Evolutionary conservation across 53 echinoderm and acorn worm genomes (phyloP).

Genomic region (Henricia sp.): DNA sequence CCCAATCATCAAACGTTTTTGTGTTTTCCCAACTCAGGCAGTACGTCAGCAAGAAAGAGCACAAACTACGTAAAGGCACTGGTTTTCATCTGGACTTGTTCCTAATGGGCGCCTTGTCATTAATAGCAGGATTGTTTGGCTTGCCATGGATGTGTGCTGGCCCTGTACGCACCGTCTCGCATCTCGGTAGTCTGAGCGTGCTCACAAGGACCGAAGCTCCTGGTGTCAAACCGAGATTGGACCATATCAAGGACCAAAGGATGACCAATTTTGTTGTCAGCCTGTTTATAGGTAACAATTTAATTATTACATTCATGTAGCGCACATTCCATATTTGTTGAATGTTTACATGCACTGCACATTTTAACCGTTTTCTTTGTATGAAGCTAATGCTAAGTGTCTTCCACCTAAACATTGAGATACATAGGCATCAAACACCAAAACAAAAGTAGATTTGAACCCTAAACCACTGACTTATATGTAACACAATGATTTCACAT

Average conservation of each 20-base stretch:
- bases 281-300: conserved; percentile 83
- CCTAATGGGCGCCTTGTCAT: conserved; percentile 87
- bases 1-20: neutral
- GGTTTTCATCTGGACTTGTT: conserved; percentile 96
- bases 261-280: conserved; percentile 95
- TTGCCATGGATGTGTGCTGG: conserved; percentile 99
- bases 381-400: too few species aligned
- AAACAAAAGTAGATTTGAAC: too few species aligned
- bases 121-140: conserved; percentile 78
- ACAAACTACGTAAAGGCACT: conserved; percentile 94
- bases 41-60: conserved; percentile 85
- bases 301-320: neutral
- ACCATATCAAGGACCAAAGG: conserved; percentile 96
- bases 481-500: too few species aligned
- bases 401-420: too few species aligned
- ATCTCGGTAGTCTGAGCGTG: conserved; percentile 87
- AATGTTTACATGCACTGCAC: neutral
- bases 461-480: too few species aligned
- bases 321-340: neutral
- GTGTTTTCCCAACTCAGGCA: conserved; percentile 59
- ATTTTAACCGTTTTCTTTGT: too few species aligned
- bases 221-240: conserved; percentile 90
- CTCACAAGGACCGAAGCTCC: conserved; percentile 90
- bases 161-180: conserved; percentile 90
- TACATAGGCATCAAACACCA: too few species aligned